Conservation (phyloP, 1,140 invertebrate genomes). For the Ridgeia piscesae region DNA sequence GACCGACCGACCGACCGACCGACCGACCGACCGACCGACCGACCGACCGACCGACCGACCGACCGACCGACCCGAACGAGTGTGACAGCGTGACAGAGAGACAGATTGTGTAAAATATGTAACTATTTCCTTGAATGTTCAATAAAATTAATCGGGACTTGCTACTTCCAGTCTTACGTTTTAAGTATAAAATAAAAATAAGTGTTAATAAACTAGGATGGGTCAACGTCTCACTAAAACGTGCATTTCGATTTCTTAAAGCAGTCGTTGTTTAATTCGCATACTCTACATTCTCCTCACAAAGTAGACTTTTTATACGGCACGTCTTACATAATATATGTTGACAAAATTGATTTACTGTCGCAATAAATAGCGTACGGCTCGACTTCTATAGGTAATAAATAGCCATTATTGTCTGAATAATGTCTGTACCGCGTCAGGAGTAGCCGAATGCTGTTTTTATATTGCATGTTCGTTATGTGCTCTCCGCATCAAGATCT, state of each 20-base stretch:
- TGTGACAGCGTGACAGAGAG: no score
- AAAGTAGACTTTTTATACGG: background rate
- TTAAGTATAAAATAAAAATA: no score
- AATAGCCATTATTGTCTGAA: conserved; percentile 6
- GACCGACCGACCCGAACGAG: no score
- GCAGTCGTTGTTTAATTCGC: background rate
- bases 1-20: no score
- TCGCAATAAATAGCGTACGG: background rate
- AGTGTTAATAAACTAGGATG: no score
- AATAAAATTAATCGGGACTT: no score
- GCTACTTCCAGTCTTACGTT: no score
- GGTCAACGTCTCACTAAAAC: background rate
- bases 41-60: no score
- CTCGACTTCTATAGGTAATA: background rate
- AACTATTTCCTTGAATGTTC: no score
- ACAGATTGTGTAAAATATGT: no score
- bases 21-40: no score
- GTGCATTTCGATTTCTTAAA: background rate
- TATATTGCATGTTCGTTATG: background rate
- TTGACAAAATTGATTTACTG: background rate
- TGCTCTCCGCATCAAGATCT: background rate
- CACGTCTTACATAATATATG: background rate
- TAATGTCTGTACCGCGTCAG: background rate
- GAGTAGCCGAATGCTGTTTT: background rate
- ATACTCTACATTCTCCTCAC: background rate